Evolutionary conservation across 2,797 vertebrate genomes (phyloP).

Genomic region (Gorsachius magnificus): DNA sequence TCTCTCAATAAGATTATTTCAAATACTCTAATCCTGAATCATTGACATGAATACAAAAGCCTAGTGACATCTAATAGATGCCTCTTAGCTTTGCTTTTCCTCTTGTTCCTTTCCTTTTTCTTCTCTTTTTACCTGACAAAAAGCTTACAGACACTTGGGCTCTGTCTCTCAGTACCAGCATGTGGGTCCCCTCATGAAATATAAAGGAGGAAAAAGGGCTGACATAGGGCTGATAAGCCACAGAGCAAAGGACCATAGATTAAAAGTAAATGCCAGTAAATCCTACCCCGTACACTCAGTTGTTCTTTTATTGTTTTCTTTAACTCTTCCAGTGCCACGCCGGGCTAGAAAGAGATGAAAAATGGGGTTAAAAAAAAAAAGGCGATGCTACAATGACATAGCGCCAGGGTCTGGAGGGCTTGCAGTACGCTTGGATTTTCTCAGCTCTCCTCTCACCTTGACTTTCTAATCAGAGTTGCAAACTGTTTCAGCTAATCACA

Average conservation of each 20-base stretch:
- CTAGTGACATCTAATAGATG: conserved; percentile 89
- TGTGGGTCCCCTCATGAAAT: conserved; percentile 80
- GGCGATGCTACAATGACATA: neutral
- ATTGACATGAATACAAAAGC: conserved; percentile 91
- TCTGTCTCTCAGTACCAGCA: conserved; percentile 78
- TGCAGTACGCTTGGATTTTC: neutral
- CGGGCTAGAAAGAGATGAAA: conserved; percentile 16
- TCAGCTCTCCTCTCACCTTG: neutral
- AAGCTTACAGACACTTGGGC: conserved; percentile 84
- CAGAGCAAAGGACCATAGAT: conserved; percentile 82
- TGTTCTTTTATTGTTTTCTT: conserved; percentile 81
- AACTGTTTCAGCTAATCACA: neutral
- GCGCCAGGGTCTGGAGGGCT: neutral
- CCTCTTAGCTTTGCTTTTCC: conserved; percentile 84
- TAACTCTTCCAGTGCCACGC: conserved; percentile 72
- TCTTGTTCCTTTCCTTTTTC: conserved; percentile 81
- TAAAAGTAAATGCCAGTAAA: conserved; percentile 85
- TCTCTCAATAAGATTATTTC: conserved; percentile 89
- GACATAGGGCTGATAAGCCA: conserved; percentile 82
- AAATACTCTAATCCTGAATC: conserved; percentile 89
- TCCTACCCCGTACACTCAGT: conserved; percentile 76
- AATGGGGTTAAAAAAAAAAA: neutral
- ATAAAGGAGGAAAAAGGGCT: conserved; percentile 81
- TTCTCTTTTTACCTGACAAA: conserved; percentile 84
- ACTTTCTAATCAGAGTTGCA: neutral